Evolutionary conservation across 2,113 vertebrate genomes (phyloP), one percentile per base, ranked within the genome.

Genomic region (Phylloscopus trochiloides): DNA sequence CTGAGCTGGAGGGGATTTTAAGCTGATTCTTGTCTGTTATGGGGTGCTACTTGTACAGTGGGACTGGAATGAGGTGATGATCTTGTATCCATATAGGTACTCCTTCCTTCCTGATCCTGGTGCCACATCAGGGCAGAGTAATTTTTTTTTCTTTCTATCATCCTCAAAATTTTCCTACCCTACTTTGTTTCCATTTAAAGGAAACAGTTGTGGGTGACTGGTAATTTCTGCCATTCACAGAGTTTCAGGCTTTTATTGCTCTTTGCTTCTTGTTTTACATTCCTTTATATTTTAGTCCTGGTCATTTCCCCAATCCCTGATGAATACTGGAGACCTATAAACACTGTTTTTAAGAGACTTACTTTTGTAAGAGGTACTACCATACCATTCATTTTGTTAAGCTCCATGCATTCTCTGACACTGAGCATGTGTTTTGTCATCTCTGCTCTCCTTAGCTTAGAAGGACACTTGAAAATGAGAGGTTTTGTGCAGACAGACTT

Each of bases 171-270:
- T n/a, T 31, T 77, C 68, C 52, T 36, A 34, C 57, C 70, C n/a
- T 81, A 18, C 72, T 96, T 84, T 74, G 26, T 90, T 90, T 71
- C 70, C 42, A 21, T 85, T 83, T 88, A 90, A 92, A 93, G 68
- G 22, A 72, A 40, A 32, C 25, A 12, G 34, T 78, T 9, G 11
- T 47, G 61, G 17, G 31, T 78, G 70, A 50, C 25, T 67, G 3
- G 0, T 54, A 66, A 73, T 51, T 79, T 82, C 28, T 81, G 73
- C 77, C 40, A 16, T 72, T 71, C 71, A 50, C 14, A 4, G 42
- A 28, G 40, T 65, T 74, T 55, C 24, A 38, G 85, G 65, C 28
- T 3, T 72, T 79, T 52, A 42, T n/a, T 91, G n/a, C 25, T 55
- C 36, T 81, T 32, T 80, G 42, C 58, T 89, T 84, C 68, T 70